Evolutionary conservation across 2,888 invertebrate species (phyloP).

Genomic region (Stenichneumon culpator): DNA sequence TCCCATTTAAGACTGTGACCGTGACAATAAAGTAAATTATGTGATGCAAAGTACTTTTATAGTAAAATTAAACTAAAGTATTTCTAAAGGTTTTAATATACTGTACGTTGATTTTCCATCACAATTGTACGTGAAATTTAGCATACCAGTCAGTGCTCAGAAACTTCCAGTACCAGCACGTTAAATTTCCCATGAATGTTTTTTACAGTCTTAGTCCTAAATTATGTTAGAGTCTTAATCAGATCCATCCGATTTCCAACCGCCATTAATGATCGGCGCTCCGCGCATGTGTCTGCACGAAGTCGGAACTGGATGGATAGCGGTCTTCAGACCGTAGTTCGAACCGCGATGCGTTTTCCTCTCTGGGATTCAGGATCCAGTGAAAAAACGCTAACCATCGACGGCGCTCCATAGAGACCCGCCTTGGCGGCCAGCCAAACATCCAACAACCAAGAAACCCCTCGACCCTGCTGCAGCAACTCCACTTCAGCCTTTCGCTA

Average conservation of each 20-base stretch:
- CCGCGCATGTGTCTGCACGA: slow-evolving; percentile 28
- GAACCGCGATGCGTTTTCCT: slow-evolving; percentile 55
- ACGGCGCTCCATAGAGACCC: slow-evolving; percentile 76
- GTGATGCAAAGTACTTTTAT: too few relatives aligned
- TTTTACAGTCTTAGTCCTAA: neutral
- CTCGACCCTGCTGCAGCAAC: slow-evolving; percentile 73
- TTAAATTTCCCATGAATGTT: too few relatives aligned
- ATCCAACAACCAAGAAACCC: slow-evolving; percentile 78
- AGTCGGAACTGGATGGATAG: slow-evolving; percentile 32
- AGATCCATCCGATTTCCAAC: slow-evolving; percentile 5
- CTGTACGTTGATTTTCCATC: too few relatives aligned
- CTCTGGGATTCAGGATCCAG: slow-evolving; percentile 65
- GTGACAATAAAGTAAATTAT: too few relatives aligned
- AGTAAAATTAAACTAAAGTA: too few relatives aligned
- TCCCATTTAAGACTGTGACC: too few relatives aligned
- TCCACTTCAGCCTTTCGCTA: slow-evolving; percentile 65
- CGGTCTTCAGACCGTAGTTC: slow-evolving; percentile 33
- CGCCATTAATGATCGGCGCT: slow-evolving; percentile 20
- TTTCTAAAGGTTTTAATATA: too few relatives aligned
- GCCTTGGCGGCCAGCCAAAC: slow-evolving; percentile 79
- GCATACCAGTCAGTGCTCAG: too few relatives aligned
- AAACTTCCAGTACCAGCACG: too few relatives aligned
- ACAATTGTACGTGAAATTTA: too few relatives aligned
- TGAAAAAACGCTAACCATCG: slow-evolving; percentile 77
- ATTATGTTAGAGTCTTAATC: neutral